A percentile compares a stretch with the other conserved stretches of the same genome.
Evolutionary conservation across 2,797 vertebrate genomes (phyloP).

Genomic region (Tympanoctomys barrerae): DNA sequence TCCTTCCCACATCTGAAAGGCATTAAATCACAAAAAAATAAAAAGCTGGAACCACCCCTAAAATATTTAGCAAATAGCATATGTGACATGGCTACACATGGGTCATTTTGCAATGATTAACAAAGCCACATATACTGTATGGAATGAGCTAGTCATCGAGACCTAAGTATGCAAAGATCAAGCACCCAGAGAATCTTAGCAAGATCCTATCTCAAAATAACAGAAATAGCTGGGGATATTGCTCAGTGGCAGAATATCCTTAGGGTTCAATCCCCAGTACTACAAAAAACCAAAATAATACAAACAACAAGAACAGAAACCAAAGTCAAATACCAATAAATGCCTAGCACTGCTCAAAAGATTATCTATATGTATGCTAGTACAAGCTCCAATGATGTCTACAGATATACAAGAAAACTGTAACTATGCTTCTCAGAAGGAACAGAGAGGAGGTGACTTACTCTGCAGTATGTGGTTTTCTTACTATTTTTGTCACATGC

Average conservation of each 20-base stretch:
- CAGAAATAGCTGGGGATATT: neutral
- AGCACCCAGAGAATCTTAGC: neutral
- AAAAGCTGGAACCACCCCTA: slow-evolving; percentile 24
- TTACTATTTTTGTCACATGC: neutral
- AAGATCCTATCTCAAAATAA: neutral
- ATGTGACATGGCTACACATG: neutral
- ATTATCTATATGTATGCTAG: neutral
- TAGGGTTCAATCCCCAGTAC: neutral
- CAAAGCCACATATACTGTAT: neutral
- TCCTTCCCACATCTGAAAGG: slow-evolving; percentile 8
- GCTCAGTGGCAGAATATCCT: neutral
- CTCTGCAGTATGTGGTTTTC: neutral
- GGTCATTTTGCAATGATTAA: neutral
- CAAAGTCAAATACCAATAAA: neutral
- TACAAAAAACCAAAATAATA: neutral
- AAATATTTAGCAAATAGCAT: neutral
- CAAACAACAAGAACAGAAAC: neutral
- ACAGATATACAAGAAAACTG: neutral
- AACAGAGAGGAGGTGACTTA: neutral
- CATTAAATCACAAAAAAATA: neutral
- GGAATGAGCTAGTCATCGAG: neutral
- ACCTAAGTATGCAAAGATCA: neutral
- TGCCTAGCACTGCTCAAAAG: neutral
- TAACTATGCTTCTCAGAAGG: neutral
- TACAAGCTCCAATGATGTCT: neutral